phyloP scores from a whole-genome alignment of 2,797 vertebrate species.

The Pangasius sanitwongsei region DNA sequence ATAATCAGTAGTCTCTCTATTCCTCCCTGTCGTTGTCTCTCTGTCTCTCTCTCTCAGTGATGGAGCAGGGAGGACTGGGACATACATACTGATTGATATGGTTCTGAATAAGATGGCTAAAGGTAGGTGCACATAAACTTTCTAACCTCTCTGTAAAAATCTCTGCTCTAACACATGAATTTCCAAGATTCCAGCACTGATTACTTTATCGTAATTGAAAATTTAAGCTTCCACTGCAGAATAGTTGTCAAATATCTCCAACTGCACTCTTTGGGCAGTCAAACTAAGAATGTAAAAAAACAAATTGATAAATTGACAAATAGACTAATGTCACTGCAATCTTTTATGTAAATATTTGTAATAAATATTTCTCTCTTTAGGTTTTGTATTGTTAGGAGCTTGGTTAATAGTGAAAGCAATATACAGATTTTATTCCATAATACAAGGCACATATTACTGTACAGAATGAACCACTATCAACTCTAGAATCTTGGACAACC shows the following conservation, averaged over 20 bases:
- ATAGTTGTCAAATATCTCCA: not conserved
- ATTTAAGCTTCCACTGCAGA: not conserved
- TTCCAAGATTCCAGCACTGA: not conserved
- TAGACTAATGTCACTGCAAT: not conserved
- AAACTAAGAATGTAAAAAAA: not conserved
- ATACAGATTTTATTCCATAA: not conserved
- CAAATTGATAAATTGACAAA: not conserved
- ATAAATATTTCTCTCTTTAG: not conserved
- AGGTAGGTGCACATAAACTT: constrained; percentile 78
- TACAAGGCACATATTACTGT: not conserved
- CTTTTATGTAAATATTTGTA: not conserved
- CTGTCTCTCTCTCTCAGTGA: constrained; percentile 76
- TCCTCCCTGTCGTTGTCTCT: constrained; percentile 58
- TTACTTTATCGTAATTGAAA: not conserved
- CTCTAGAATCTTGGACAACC: not conserved
- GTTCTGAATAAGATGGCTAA: constrained; percentile 99
- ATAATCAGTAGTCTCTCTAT: not conserved
- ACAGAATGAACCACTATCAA: not conserved
- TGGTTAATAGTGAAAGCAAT: not conserved
- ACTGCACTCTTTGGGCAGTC: not conserved
- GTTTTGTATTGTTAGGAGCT: not conserved
- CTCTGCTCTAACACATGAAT: not conserved
- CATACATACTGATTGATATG: constrained; percentile 98
- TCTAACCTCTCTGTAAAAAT: not conserved
- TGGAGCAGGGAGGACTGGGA: constrained; percentile 90